Evolutionary conservation across 92 coral and sea anemone species (phyloP), one percentile per base, ranked within the genome.

Genomic region (Actinernus sp.): DNA sequence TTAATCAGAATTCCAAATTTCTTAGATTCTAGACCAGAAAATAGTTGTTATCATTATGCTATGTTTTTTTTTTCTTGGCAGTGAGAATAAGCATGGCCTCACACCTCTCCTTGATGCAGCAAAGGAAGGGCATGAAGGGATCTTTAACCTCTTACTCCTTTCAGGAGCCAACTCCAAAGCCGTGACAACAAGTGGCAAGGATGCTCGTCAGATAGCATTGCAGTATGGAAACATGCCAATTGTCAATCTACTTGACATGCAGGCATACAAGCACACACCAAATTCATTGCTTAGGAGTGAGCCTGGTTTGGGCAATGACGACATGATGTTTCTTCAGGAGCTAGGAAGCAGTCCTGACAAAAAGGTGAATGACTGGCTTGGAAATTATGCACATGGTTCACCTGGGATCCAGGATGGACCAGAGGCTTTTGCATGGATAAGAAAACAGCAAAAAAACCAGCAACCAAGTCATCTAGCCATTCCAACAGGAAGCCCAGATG

Each of bases 21-120:
- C n/a, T n/a, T n/a, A n/a, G n/a, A n/a, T n/a, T n/a, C n/a, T n/a
- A n/a, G n/a, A n/a, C n/a, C n/a, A n/a, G n/a, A n/a, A n/a, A n/a
- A n/a, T n/a, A n/a, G n/a, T n/a, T n/a, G n/a, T n/a, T n/a, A n/a
- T n/a, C n/a, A n/a, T n/a, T n/a, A n/a, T n/a, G n/a, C n/a, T n/a
- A n/a, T n/a, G n/a, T n/a, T n/a, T n/a, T n/a, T n/a, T n/a, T n/a
- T n/a, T 27, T 19, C 40, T 14, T 38, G 36, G 13, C 51, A 91
- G 93, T 12, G 90, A 85, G 48, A 13, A 44, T 56, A 63, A 61
- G 34, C 37, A 82, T 33, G 92, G 89, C 33, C 74, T 83, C 49
- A 93, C 98, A 3, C 93, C 97, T 25, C 81, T 90, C 28, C 76
- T 93, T 36, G 82, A 65, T 17, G 97, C 97, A 20, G 98, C 98